Evolutionary conservation across 1,140 invertebrate species (phyloP).

Genomic region (Propsilocerus akamusi): DNA sequence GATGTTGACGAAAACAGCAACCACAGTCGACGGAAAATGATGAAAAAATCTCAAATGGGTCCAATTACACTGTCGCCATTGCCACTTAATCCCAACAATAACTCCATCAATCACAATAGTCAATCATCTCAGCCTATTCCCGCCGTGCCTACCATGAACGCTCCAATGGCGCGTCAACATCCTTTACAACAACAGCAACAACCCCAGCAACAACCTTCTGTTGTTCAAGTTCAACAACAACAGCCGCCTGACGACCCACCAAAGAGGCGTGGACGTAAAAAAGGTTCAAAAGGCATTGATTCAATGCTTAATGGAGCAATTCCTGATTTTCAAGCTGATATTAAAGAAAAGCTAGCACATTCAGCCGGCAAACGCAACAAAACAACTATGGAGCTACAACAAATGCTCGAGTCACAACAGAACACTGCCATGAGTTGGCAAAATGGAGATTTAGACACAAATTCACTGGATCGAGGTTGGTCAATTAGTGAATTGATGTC

Average conservation of each 20-base stretch:
- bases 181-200: background rate
- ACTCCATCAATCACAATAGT: background rate
- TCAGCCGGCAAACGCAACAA: slow-evolving; percentile 15
- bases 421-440: slow-evolving; percentile 6
- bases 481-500: background rate
- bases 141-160: background rate
- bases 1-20: background rate
- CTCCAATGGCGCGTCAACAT: background rate
- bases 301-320: slow-evolving; percentile 11
- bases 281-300: slow-evolving; percentile 40
- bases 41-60: background rate
- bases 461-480: slow-evolving; percentile 1
- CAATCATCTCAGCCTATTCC: no score
- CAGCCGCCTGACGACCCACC: slow-evolving; percentile 8
- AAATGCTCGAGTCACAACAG: slow-evolving; percentile 14
- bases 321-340: slow-evolving; percentile 24
- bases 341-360: slow-evolving; percentile 22
- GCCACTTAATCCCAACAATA: background rate
- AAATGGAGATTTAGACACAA: slow-evolving; percentile 2
- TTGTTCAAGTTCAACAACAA: background rate
- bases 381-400: slow-evolving; percentile 13
- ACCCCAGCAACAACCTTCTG: background rate
- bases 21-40: background rate
- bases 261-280: slow-evolving; percentile 47
- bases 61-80: background rate